These are phyloP conservation scores for Lycophotia porphyrea DNA, from an alignment of 2,888 invertebrate species.

Conservation along the genomic window DNA sequence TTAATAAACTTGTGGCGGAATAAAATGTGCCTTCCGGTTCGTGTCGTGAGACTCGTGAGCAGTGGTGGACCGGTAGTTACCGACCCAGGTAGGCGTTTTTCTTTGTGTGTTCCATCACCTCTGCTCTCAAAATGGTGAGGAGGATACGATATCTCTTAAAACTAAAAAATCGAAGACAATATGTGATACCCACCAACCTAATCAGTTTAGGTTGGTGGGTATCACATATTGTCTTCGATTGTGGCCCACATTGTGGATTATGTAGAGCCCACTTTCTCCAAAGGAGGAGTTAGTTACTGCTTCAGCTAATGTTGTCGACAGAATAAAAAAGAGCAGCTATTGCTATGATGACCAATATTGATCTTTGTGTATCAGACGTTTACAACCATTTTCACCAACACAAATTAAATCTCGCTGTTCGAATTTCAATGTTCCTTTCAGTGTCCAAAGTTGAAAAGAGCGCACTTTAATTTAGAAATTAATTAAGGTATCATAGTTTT, in stretches of 20 bases:
- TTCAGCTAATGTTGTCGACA: neutral
- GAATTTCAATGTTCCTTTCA: neutral
- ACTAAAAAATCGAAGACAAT: neutral
- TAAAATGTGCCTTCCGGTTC: slow-evolving; percentile 53
- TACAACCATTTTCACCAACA: neutral
- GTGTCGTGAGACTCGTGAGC: slow-evolving; percentile 9
- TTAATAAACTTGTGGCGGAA: slow-evolving; percentile 46
- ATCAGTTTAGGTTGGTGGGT: too few species aligned
- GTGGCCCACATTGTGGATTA: neutral
- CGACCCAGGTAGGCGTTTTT: neutral
- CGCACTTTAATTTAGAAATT: neutral
- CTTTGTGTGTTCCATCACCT: neutral
- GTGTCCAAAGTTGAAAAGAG: neutral
- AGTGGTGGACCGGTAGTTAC: neutral
- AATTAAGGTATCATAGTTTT: neutral
- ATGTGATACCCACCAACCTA: neutral
- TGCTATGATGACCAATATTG: neutral
- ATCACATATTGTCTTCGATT: too few species aligned
- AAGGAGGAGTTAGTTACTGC: neutral
- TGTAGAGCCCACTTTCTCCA: neutral
- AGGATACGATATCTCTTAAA: neutral
- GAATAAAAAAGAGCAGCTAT: neutral
- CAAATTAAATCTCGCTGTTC: neutral
- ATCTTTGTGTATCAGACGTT: neutral
- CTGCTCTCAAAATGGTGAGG: neutral